These are phyloP conservation scores for Arremon aurantiirostris DNA, from an alignment of 2,797 vertebrate species.

Conservation along the genomic window DNA sequence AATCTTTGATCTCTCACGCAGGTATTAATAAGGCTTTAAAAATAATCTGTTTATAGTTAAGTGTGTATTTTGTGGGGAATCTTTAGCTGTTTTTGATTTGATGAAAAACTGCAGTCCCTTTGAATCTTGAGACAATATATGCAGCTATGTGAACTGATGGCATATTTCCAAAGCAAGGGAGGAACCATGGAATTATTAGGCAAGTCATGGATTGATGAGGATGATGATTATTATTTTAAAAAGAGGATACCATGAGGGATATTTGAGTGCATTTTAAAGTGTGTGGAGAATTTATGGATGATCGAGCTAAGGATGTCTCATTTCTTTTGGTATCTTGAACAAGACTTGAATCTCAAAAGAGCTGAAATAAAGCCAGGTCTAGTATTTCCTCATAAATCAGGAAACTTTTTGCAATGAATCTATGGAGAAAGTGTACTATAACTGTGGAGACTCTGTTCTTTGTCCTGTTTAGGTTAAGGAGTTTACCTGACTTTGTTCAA, in stretches of 20 bases:
- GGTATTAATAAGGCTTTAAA: conserved; percentile 73
- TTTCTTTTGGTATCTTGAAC: not conserved
- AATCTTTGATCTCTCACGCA: conserved; percentile 92
- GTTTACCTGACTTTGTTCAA: not conserved
- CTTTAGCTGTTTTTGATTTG: not conserved
- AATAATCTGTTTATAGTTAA: not conserved
- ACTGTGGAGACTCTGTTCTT: not conserved
- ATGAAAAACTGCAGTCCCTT: not conserved
- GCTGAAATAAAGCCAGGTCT: not conserved
- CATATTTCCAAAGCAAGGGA: not conserved
- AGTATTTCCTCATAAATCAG: not conserved
- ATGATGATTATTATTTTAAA: not conserved
- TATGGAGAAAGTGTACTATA: not conserved
- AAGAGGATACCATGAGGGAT: not conserved
- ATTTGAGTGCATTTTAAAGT: not conserved
- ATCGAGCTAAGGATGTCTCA: not conserved
- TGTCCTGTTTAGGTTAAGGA: not conserved
- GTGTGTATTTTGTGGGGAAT: not conserved
- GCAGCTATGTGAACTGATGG: not conserved
- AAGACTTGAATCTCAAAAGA: not conserved
- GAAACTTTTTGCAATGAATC: not conserved
- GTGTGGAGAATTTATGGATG: not conserved
- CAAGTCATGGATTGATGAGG: not conserved
- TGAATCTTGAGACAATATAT: not conserved
- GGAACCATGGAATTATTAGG: not conserved